Evolutionary conservation across 2,113 vertebrate genomes (phyloP).

Genomic region (Myrmecobius fasciatus): DNA sequence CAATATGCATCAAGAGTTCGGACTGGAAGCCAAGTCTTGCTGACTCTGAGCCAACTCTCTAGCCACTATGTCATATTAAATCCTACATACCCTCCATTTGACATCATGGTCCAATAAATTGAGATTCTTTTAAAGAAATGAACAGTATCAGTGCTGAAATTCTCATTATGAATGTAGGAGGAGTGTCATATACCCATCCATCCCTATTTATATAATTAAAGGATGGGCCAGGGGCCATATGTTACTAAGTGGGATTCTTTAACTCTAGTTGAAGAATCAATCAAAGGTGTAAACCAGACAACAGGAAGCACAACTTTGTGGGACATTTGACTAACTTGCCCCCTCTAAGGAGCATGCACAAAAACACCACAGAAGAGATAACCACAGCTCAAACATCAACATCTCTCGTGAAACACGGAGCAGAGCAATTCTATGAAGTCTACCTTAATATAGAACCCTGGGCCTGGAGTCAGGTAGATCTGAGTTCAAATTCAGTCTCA

Average conservation of each 20-base stretch:
- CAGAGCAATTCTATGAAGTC: background rate
- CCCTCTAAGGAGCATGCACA: no score
- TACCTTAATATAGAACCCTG: no score
- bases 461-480: background rate
- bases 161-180: background rate
- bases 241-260: background rate
- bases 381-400: background rate
- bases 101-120: background rate
- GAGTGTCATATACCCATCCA: no score
- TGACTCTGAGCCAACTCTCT: background rate
- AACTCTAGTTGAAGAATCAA: background rate
- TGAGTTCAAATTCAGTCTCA: background rate
- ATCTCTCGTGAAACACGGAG: background rate
- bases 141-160: background rate
- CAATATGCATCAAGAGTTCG: background rate
- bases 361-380: no score
- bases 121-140: background rate
- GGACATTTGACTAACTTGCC: no score
- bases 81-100: background rate
- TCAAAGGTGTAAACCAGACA: background rate
- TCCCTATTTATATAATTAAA: background rate
- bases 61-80: background rate
- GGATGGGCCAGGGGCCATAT: background rate
- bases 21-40: background rate
- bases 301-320: background rate